Percentiles rank a stretch among this genome's conserved stretches.
phyloP scores from a whole-genome alignment of 2,888 invertebrate genomes.

The Cosmopolites sordidus region DNA sequence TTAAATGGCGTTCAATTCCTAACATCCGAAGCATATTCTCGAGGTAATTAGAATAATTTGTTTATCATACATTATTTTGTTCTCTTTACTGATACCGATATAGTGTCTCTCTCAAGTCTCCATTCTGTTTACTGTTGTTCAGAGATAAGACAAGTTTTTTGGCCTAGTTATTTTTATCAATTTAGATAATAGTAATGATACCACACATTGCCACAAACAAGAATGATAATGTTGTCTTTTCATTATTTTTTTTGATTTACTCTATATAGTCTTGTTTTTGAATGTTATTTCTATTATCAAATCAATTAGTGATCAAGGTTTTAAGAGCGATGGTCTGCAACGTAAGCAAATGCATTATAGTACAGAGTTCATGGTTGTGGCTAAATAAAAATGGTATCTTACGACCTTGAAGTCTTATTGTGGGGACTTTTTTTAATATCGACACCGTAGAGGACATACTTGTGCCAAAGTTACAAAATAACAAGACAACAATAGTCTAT shows the following conservation, averaged over 20 bases:
- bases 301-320: slow-evolving; percentile 11
- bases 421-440: slow-evolving; percentile 1
- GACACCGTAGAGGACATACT: too few relatives aligned
- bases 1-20: too few relatives aligned
- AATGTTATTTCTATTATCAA: slow-evolving; percentile 3
- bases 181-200: neutral
- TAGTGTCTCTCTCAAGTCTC: neutral
- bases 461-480: too few relatives aligned
- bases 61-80: too few relatives aligned
- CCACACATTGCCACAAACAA: too few relatives aligned
- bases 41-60: too few relatives aligned
- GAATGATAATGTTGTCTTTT: too few relatives aligned
- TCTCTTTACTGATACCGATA: too few relatives aligned
- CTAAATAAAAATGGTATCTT: slow-evolving; percentile 11
- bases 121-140: neutral
- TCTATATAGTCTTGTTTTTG: neutral
- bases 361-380: slow-evolving; percentile 25
- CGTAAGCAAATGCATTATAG: slow-evolving; percentile 15
- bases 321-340: slow-evolving; percentile 9
- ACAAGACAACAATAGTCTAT: too few relatives aligned
- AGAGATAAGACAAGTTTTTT: neutral
- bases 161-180: neutral
- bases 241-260: too few relatives aligned
- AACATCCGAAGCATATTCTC: too few relatives aligned
- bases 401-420: slow-evolving; percentile 20